These are phyloP conservation scores for Spisula subtruncata DNA, from an alignment of 2,888 invertebrate genomes.

Conservation along the genomic window DNA sequence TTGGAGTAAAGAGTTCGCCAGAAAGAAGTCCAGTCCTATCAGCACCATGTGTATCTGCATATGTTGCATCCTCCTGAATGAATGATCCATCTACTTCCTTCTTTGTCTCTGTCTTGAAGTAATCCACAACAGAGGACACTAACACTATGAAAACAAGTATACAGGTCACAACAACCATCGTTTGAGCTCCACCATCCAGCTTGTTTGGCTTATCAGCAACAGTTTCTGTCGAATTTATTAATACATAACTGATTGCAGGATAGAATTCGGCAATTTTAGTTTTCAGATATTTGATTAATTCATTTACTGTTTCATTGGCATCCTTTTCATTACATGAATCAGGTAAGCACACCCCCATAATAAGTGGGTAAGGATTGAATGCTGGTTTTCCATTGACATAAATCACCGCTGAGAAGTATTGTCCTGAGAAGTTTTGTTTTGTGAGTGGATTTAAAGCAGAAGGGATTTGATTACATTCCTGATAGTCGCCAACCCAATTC, in stretches of 20 bases:
- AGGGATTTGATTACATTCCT: conserved; percentile 59
- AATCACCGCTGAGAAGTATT: conserved; percentile 48
- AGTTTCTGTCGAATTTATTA: conserved; percentile 27
- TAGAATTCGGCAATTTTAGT: neutral
- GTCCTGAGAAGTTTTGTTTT: conserved; percentile 46
- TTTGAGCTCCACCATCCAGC: conserved; percentile 47
- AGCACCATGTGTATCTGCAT: conserved; percentile 1
- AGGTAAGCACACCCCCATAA: conserved; percentile 61
- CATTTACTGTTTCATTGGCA: conserved; percentile 29
- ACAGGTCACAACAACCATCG: conserved; percentile 46
- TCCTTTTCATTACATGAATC: conserved; percentile 50
- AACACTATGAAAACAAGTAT: conserved; percentile 49
- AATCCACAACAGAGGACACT: conserved; percentile 56
- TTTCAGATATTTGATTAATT: neutral
- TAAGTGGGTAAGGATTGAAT: conserved; percentile 27
- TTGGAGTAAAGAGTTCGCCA: conserved; percentile 53
- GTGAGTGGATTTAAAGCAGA: conserved; percentile 36
- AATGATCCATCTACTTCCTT: neutral
- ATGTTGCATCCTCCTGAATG: neutral
- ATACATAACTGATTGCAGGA: conserved; percentile 14
- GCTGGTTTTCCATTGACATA: conserved; percentile 49
- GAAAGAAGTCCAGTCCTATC: conserved; percentile 62
- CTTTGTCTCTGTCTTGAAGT: neutral
- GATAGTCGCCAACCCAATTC: conserved; percentile 63
- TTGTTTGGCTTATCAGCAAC: conserved; percentile 36